These are phyloP conservation scores for Polyommatus iphigenia DNA, from an alignment of 2,888 invertebrate genomes.

Conservation along the genomic window DNA sequence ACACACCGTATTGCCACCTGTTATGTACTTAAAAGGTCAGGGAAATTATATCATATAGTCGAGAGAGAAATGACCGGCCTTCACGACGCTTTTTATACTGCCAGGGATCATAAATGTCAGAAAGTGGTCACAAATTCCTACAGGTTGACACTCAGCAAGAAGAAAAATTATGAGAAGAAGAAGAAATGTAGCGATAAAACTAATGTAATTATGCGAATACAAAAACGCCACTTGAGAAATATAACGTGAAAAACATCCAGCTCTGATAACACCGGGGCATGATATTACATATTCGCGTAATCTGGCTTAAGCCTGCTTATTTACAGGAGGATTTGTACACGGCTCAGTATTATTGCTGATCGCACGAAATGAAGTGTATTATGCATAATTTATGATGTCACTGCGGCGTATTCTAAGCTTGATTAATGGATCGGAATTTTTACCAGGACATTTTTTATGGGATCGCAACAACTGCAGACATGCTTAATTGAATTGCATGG, in stretches of 20 bases:
- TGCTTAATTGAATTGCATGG: too few relatives aligned
- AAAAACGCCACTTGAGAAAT: slow-evolving; percentile 20
- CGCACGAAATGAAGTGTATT: slow-evolving; percentile 25
- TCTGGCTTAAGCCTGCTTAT: slow-evolving; percentile 29
- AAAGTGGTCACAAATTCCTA: too few relatives aligned
- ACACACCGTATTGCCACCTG: too few relatives aligned
- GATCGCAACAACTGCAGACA: neutral
- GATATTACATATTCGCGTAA: slow-evolving; percentile 9
- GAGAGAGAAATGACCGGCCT: too few relatives aligned
- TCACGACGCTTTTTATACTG: too few relatives aligned
- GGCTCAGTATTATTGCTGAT: slow-evolving; percentile 27
- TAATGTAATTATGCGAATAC: neutral
- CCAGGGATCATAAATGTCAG: too few relatives aligned
- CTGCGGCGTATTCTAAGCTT: slow-evolving; percentile 11
- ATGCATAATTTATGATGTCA: slow-evolving; percentile 16
- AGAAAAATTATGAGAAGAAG: neutral
- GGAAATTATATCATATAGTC: too few relatives aligned
- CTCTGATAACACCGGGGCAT: slow-evolving; percentile 1
- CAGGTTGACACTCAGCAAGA: too few relatives aligned
- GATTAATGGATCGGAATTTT: slow-evolving; percentile 18
- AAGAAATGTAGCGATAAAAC: neutral
- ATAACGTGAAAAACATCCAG: slow-evolving; percentile 13
- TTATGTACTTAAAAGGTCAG: too few relatives aligned
- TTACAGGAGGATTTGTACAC: slow-evolving; percentile 18
- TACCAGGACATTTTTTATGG: neutral